Conservation (phyloP, 2,797 vertebrate species). For the Tragopan temminckii region DNA sequence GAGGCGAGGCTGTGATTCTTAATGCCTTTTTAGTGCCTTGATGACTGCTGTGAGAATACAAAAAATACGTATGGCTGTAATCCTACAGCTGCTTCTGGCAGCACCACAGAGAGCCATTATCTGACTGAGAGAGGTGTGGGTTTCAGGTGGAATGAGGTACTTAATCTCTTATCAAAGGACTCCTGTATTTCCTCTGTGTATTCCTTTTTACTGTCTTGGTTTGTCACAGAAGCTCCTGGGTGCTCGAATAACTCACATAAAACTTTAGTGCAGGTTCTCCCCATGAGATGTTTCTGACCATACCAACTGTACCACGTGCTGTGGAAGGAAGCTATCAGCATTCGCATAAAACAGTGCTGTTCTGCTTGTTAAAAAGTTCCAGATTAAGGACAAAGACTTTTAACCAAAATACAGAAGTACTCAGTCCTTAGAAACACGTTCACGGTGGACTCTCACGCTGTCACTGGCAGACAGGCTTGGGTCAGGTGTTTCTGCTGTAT, state of each 20-base stretch:
- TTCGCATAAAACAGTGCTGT: not conserved
- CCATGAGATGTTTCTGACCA: not conserved
- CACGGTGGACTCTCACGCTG: not conserved
- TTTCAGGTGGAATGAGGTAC: not conserved
- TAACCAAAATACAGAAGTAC: not conserved
- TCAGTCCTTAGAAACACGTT: not conserved
- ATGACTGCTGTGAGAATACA: not conserved
- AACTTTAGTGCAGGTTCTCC: not conserved
- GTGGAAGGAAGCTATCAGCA: not conserved
- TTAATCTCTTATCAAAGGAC: conserved; percentile 40
- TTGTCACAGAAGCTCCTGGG: not conserved
- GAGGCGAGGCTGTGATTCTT: not conserved
- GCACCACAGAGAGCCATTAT: conserved; percentile 13
- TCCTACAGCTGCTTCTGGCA: not conserved
- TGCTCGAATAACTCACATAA: not conserved
- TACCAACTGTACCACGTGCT: not conserved
- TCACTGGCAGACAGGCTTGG: not conserved
- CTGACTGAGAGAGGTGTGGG: not conserved
- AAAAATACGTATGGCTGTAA: not conserved
- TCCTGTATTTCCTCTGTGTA: not conserved
- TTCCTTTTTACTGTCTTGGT: not conserved
- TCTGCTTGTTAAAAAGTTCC: not conserved
- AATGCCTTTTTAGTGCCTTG: not conserved
- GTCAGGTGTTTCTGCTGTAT: not conserved
- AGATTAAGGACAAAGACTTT: not conserved